phyloP scores from a whole-genome alignment of 1,140 invertebrate genomes.

The Zaprionus capensis region DNA sequence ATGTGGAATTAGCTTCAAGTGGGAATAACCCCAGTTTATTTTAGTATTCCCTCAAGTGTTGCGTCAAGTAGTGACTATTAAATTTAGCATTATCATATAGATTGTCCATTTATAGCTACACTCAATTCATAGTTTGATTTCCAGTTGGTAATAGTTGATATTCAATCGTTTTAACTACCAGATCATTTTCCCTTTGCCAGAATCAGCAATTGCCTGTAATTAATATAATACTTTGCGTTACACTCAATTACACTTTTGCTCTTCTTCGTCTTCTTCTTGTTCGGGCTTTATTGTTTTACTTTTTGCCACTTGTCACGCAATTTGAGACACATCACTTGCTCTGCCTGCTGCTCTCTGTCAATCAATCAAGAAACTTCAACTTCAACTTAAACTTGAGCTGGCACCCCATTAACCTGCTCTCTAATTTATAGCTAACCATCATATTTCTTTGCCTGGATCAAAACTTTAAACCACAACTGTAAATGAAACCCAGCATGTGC shows the following conservation, averaged over 20 bases:
- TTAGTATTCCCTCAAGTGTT: neutral
- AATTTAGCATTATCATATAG: neutral
- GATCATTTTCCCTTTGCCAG: neutral
- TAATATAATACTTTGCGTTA: neutral
- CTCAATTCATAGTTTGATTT: neutral
- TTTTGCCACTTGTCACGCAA: conserved; percentile 48
- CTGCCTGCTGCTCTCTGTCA: conserved; percentile 1
- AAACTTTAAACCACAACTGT: conserved; percentile 48
- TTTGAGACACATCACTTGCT: conserved; percentile 27
- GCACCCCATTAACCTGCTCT: conserved; percentile 43
- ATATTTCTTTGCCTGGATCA: conserved; percentile 40
- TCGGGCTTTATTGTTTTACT: neutral
- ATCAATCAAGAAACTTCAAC: conserved; percentile 5
- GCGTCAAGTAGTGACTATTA: neutral
- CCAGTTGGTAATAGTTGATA: neutral
- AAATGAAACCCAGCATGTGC: conserved; percentile 25
- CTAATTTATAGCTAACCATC: conserved; percentile 49
- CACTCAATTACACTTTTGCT: conserved; percentile 6
- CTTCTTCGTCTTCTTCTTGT: neutral
- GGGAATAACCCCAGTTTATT: neutral
- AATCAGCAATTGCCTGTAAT: neutral
- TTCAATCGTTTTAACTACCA: neutral
- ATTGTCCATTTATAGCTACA: neutral
- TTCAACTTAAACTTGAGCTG: neutral
- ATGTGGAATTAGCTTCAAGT: neutral